phyloP scores from a whole-genome alignment of 2,113 vertebrate genomes.

The Macaca fascicularis region DNA sequence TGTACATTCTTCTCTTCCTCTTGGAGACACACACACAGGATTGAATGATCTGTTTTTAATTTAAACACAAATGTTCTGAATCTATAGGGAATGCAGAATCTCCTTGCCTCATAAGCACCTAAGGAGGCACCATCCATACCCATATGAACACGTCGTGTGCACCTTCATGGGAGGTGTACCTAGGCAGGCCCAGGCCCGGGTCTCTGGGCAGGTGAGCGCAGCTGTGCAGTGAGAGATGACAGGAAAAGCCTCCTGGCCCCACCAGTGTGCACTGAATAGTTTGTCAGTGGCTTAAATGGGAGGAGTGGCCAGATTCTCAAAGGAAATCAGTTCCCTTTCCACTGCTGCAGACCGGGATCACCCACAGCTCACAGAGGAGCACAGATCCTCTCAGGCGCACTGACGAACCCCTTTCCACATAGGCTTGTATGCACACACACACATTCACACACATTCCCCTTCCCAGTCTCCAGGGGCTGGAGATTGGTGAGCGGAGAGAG shows the following conservation, averaged over 20 bases:
- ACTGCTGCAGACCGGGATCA: background rate
- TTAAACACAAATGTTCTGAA: background rate
- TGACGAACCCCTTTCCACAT: background rate
- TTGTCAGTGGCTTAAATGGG: background rate
- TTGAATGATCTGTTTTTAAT: background rate
- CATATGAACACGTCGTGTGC: background rate
- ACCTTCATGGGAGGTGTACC: background rate
- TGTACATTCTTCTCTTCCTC: background rate
- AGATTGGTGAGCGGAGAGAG: background rate
- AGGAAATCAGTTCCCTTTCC: background rate
- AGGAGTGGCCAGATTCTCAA: background rate
- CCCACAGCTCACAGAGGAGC: background rate
- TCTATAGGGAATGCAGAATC: background rate
- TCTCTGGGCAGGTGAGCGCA: background rate
- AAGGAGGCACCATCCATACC: background rate
- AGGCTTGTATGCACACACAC: too few species aligned
- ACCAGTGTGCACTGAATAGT: too few species aligned
- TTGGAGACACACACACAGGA: background rate
- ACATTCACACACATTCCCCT: too few species aligned
- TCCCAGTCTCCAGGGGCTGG: background rate
- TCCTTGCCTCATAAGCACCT: background rate
- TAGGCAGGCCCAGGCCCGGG: background rate
- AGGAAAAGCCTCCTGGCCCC: background rate
- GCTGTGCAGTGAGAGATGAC: background rate
- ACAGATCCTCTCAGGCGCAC: background rate